Evolutionary conservation across 2,888 invertebrate genomes (phyloP).

Genomic region (Syrista parreyssii): DNA sequence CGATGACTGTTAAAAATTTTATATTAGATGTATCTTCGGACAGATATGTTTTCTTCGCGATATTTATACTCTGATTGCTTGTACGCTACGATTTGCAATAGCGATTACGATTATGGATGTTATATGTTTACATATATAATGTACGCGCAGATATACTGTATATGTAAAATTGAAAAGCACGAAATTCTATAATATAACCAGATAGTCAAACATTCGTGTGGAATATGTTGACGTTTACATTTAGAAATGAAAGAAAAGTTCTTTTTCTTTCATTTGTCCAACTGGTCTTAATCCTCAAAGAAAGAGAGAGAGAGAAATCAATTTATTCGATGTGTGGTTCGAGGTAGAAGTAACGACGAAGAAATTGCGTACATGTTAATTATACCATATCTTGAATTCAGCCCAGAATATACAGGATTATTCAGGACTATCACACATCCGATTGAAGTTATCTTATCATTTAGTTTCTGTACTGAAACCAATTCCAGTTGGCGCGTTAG

Average conservation of each 20-base stretch:
- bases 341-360: neutral
- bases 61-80: neutral
- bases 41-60: neutral
- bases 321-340: no score
- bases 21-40: neutral
- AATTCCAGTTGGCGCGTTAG: no score
- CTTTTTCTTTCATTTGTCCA: neutral
- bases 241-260: neutral
- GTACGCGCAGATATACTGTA: neutral
- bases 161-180: neutral
- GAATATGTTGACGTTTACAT: neutral
- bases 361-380: neutral
- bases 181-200: neutral
- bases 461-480: no score
- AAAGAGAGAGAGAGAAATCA: no score
- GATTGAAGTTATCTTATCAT: neutral
- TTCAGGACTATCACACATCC: neutral
- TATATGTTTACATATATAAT: neutral
- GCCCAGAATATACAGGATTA: neutral
- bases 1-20: neutral
- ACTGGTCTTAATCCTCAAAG: neutral
- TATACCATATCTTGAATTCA: neutral
- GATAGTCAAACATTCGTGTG: neutral
- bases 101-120: neutral
- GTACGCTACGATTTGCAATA: neutral